Conservation (phyloP, 2,113 vertebrate species). For the Chionis minor region DNA sequence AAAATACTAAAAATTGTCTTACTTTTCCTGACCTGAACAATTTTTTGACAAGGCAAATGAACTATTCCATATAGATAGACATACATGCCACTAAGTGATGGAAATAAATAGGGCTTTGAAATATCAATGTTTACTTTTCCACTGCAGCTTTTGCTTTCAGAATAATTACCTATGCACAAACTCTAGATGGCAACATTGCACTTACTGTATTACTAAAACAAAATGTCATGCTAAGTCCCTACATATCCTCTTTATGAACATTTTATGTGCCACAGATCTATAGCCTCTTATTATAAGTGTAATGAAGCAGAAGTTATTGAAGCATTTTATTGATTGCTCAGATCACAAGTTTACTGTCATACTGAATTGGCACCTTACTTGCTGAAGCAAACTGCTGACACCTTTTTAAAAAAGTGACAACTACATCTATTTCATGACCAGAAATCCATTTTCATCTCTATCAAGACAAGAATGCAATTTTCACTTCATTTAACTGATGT, state of each 20-base stretch:
- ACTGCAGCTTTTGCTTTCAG: neutral
- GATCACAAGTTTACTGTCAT: slow-evolving; percentile 92
- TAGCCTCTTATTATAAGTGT: slow-evolving; percentile 93
- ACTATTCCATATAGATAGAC: neutral
- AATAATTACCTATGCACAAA: slow-evolving; percentile 78
- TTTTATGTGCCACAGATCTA: slow-evolving; percentile 86
- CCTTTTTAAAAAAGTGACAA: slow-evolving; percentile 96
- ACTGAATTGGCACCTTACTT: slow-evolving; percentile 91
- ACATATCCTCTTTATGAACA: slow-evolving; percentile 79
- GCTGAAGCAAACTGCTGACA: slow-evolving; percentile 93
- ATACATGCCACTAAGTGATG: neutral
- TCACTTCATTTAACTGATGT: slow-evolving; percentile 95
- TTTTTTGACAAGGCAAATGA: slow-evolving; percentile 33
- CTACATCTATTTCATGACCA: slow-evolving; percentile 93
- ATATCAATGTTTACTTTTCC: neutral
- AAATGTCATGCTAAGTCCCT: slow-evolving; percentile 66
- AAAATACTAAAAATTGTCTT: neutral
- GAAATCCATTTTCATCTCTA: slow-evolving; percentile 97
- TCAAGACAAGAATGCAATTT: slow-evolving; percentile 96
- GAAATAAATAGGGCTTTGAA: slow-evolving; percentile 34
- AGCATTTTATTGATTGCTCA: slow-evolving; percentile 94
- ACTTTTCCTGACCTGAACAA: slow-evolving; percentile 5
- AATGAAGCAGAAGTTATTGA: slow-evolving; percentile 93
- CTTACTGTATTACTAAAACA: slow-evolving; percentile 73
- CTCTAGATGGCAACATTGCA: slow-evolving; percentile 93